A percentile compares a stretch with the other conserved stretches of the same genome.
These are phyloP conservation scores for Tychaedon coryphoeus DNA, from an alignment of 2,113 vertebrate genomes.

Conservation along the genomic window DNA sequence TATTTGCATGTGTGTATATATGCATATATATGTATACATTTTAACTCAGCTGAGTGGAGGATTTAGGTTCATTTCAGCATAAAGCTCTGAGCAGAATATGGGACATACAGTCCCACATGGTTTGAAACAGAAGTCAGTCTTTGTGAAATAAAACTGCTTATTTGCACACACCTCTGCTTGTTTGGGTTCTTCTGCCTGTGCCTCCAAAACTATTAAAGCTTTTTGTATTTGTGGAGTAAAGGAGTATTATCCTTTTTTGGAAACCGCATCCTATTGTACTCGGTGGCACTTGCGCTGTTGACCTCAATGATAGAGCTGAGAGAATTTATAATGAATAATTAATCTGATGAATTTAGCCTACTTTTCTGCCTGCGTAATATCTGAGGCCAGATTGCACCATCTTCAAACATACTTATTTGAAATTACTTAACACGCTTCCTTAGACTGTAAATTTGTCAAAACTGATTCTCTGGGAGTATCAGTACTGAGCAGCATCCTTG, in stretches of 20 bases:
- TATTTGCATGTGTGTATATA: neutral
- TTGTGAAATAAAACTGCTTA: neutral
- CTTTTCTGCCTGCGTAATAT: constrained; percentile 54
- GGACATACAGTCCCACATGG: neutral
- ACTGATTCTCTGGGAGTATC: neutral
- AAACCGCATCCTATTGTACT: neutral
- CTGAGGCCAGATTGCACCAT: constrained; percentile 35
- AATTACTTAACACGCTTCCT: constrained; percentile 48
- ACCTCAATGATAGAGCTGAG: constrained; percentile 47
- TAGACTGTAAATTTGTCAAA: neutral
- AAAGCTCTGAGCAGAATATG: constrained; percentile 25
- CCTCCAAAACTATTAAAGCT: neutral
- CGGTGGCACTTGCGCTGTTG: constrained; percentile 27
- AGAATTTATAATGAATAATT: constrained; percentile 67
- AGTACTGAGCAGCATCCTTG: neutral
- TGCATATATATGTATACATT: neutral
- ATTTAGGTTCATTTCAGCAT: constrained; percentile 14
- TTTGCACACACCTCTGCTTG: neutral
- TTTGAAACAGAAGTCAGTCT: neutral
- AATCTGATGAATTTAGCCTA: constrained; percentile 64
- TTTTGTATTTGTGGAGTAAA: neutral
- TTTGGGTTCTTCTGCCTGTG: constrained; percentile 41
- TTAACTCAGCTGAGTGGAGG: neutral
- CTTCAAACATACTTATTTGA: constrained; percentile 46
- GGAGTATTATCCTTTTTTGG: neutral